Base-by-base conservation (phyloP, 2,888 invertebrate genomes). In the Hyles lineata region DNA sequence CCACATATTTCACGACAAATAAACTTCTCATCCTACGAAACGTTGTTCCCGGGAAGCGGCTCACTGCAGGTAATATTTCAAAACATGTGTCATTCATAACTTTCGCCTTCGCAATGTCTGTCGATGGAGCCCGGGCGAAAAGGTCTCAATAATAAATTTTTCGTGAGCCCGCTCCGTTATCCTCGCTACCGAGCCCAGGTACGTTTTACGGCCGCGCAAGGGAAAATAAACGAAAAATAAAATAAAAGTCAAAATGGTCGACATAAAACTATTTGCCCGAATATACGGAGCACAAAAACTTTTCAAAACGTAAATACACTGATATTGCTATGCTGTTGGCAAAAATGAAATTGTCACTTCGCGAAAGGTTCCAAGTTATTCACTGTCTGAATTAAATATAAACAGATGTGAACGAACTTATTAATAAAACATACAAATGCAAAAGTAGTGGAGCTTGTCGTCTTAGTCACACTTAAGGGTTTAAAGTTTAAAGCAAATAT, bases 71-170 rank as follows among this genome's bases (percentile, higher is more conserved):
- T 92, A 93, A 94, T 94, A 94, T 94, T 94, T 94, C 94, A 94
- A 94, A 94, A 94, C 94, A 94, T 93, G 92, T 94, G 94, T 94
- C 94, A 94, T 94, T 94, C 94, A 94, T 94, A 94, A 94, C 92
- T 94, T 94, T 93, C 90, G 88, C 93, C 89, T 92, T 92, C 92
- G 94, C 93, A 94, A 94, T 94, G 94, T 94, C 93, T 93, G 94
- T 93, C 94, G 93, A 94, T 93, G 92, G 92, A 91, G 90, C 89
- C 85, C 87, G 88, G 90, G 92, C 90, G 90, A 92, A 93, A 94
- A 93, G 94, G 94, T 93, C 93, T 91, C 92, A 92, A 93, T 94
- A 94, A 94, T 94, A 94, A 93, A 94, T 94, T 93, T 93, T 91
- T 92, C 93, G 90, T 91, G 92, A 93, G 91, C 92, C 90, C 87